Conservation (phyloP, 1,140 invertebrate species). For the Epicauta chinensis region DNA sequence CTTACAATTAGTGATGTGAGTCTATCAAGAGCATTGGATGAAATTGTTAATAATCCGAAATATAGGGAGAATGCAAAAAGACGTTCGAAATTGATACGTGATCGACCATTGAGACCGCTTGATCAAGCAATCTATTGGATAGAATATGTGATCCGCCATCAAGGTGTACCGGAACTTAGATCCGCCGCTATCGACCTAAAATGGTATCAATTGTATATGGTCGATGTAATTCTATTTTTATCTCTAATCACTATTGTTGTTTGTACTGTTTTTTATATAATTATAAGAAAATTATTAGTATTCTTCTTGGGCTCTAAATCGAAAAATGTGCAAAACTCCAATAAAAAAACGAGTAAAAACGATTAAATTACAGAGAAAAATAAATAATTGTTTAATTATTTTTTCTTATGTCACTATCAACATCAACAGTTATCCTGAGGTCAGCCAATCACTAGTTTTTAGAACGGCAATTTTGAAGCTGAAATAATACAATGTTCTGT, state of each 20-base stretch:
- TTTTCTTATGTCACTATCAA: no score
- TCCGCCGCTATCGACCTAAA: background rate
- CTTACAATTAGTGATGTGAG: slow-evolving; percentile 16
- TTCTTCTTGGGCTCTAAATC: background rate
- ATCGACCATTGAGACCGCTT: slow-evolving; percentile 8
- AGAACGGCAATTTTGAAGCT: no score
- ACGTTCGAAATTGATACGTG: slow-evolving; percentile 11
- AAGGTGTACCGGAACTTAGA: slow-evolving; percentile 11
- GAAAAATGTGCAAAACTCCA: background rate
- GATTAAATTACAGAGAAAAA: background rate
- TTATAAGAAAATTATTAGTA: background rate
- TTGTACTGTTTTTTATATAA: background rate
- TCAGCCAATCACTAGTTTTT: no score
- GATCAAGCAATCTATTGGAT: slow-evolving; percentile 37
- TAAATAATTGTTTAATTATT: no score
- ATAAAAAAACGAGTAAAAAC: background rate
- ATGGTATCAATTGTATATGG: slow-evolving; percentile 8
- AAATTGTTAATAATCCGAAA: slow-evolving; percentile 19
- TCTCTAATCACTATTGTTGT: background rate
- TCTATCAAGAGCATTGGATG: slow-evolving; percentile 6
- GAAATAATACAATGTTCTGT: no score
- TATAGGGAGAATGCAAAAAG: slow-evolving; percentile 7
- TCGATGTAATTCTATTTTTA: slow-evolving; percentile 6
- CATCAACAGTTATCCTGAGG: no score
- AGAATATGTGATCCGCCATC: slow-evolving; percentile 32